Conservation (phyloP, 2,888 invertebrate genomes). For the Hyppa rectilinea region DNA sequence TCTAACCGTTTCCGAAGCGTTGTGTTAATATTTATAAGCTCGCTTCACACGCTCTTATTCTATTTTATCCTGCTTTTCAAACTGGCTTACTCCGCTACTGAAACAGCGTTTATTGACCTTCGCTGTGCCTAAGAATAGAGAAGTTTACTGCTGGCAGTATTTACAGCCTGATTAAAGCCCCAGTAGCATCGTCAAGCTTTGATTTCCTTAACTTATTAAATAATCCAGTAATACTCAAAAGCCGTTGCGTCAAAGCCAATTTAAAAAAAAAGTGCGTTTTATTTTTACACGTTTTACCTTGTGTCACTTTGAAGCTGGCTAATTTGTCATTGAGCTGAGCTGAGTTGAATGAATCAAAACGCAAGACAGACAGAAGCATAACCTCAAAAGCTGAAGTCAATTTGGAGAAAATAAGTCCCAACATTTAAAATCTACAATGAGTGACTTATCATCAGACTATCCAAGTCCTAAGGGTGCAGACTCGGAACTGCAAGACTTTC, state of each 20-base stretch:
- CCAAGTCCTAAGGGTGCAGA: slow-evolving; percentile 89
- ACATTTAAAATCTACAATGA: slow-evolving; percentile 71
- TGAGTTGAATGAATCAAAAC: slow-evolving; percentile 16
- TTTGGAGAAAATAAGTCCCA: slow-evolving; percentile 8
- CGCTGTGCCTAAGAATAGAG: too few relatives aligned
- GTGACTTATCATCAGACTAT: slow-evolving; percentile 84
- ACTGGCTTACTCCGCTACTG: not conserved
- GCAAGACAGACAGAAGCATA: slow-evolving; percentile 23
- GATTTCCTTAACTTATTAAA: not conserved
- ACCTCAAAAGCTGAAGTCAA: slow-evolving; percentile 41
- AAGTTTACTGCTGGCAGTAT: not conserved
- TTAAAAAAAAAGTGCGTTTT: slow-evolving; percentile 28
- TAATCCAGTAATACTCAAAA: not conserved
- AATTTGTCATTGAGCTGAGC: not conserved
- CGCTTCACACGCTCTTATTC: not conserved
- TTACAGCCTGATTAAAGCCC: not conserved
- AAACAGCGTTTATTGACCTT: not conserved
- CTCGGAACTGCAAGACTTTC: slow-evolving; percentile 95
- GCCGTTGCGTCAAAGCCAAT: not conserved
- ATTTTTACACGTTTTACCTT: slow-evolving; percentile 12
- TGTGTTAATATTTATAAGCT: not conserved
- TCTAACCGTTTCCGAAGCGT: not conserved
- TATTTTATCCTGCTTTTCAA: not conserved
- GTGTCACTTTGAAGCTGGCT: not conserved
- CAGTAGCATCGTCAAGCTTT: not conserved